Evolutionary conservation across 2,888 invertebrate genomes (phyloP).

Genomic region (Dicranocentrus wangi): DNA sequence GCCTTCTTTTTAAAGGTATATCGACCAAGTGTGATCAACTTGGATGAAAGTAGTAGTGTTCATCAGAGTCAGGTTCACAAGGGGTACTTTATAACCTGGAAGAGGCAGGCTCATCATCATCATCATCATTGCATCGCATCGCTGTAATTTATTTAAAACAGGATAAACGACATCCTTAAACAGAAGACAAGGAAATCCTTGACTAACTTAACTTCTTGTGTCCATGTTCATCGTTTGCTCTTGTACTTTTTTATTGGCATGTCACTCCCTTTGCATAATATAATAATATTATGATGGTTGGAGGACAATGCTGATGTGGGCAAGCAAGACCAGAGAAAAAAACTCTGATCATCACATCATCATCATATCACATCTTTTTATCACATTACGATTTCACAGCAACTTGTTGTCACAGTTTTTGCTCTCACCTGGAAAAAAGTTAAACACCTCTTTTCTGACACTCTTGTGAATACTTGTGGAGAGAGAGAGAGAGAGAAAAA

Average conservation of each 20-base stretch:
- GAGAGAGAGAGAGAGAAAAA: too few relatives aligned
- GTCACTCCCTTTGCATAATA: constrained; percentile 56
- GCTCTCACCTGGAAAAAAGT: constrained; percentile 23
- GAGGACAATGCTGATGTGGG: background rate
- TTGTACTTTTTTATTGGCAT: constrained; percentile 63
- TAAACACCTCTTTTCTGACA: constrained; percentile 42
- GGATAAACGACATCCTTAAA: constrained; percentile 25
- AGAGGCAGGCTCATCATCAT: background rate
- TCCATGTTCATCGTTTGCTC: constrained; percentile 47
- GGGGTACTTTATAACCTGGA: constrained; percentile 8
- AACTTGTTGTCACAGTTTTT: constrained; percentile 48
- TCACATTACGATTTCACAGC: constrained; percentile 56
- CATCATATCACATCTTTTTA: constrained; percentile 54
- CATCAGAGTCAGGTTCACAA: background rate
- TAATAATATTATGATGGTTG: constrained; percentile 56
- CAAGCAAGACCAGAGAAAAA: constrained; percentile 23
- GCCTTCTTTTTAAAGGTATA: too few relatives aligned
- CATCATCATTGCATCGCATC: background rate
- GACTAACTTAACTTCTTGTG: constrained; percentile 5
- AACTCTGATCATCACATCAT: constrained; percentile 41
- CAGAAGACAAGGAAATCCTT: constrained; percentile 28
- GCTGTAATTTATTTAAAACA: constrained; percentile 32
- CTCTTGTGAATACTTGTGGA: constrained; percentile 21
- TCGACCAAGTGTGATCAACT: too few relatives aligned
- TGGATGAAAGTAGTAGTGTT: too few relatives aligned